A percentile compares a stretch with the other conserved stretches of the same genome.
Evolutionary conservation across 2,888 invertebrate species (phyloP).

Genomic region (Orthonychiurus folsomi): DNA sequence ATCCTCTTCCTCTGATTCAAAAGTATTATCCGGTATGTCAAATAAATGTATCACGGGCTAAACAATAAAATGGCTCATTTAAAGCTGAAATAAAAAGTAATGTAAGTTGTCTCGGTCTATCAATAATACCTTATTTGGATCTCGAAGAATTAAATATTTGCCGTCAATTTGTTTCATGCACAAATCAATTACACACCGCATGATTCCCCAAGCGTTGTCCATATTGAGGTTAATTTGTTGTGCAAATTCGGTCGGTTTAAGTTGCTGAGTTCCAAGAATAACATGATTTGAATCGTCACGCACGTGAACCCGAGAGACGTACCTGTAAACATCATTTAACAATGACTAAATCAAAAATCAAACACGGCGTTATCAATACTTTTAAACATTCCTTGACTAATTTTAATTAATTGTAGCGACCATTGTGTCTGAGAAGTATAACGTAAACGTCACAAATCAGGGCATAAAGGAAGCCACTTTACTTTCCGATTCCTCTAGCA

Average conservation of each 20-base stretch:
- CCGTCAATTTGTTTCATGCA: slow-evolving; percentile 96
- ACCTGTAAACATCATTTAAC: slow-evolving; percentile 47
- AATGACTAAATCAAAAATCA: slow-evolving; percentile 5
- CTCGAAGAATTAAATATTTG: slow-evolving; percentile 91
- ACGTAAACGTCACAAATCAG: neutral
- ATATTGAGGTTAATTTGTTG: slow-evolving; percentile 97
- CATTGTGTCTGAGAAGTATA: neutral
- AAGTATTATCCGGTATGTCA: slow-evolving; percentile 96
- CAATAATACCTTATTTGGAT: slow-evolving; percentile 95
- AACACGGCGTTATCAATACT: too few species aligned
- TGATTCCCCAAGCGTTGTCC: slow-evolving; percentile 99
- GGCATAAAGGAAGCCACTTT: neutral
- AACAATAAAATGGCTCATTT: slow-evolving; percentile 24
- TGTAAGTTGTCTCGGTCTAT: too few species aligned
- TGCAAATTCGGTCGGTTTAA: slow-evolving; percentile 96
- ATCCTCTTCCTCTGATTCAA: slow-evolving; percentile 93
- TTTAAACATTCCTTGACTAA: too few species aligned
- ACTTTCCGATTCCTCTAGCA: neutral
- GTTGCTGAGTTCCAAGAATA: slow-evolving; percentile 93
- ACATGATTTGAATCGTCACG: slow-evolving; percentile 93
- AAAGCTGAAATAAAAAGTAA: slow-evolving; percentile 10
- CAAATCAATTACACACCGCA: slow-evolving; percentile 92
- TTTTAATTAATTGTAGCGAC: slow-evolving; percentile 6
- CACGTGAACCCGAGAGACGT: slow-evolving; percentile 89
- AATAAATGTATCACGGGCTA: slow-evolving; percentile 89